A percentile compares a stretch with the other conserved stretches of the same genome.
Conservation (phyloP, 1,140 invertebrate species). For the Penaeus indicus region DNA sequence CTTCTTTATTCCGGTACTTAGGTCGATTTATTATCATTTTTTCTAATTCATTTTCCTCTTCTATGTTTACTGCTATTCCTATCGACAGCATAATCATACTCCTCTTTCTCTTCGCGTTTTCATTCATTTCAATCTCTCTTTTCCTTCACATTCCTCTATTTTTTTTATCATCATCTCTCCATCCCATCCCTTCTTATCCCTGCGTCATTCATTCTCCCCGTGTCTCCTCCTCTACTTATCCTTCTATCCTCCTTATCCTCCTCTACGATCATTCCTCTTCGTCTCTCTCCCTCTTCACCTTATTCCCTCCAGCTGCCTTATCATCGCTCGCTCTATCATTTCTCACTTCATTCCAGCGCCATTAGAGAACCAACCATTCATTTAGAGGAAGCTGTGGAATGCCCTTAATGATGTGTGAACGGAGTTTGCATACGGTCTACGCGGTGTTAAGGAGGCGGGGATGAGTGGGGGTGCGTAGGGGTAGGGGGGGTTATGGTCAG, state of each 20-base stretch:
- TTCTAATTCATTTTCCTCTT: too few relatives aligned
- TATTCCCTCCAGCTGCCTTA: constrained; percentile 3
- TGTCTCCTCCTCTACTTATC: too few relatives aligned
- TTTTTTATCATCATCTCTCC: too few relatives aligned
- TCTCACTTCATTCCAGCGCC: background rate
- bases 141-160: too few relatives aligned
- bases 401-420: constrained; percentile 31
- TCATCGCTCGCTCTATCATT: constrained; percentile 15
- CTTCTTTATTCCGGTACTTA: too few relatives aligned
- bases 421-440: constrained; percentile 4
- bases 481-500: background rate
- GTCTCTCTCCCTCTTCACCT: constrained; percentile 4
- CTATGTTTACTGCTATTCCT: too few relatives aligned
- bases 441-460: background rate
- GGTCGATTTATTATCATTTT: too few relatives aligned
- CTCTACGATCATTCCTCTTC: background rate
- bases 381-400: constrained; percentile 22
- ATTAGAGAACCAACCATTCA: constrained; percentile 25
- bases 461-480: background rate
- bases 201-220: too few relatives aligned
- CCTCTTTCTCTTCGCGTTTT: too few relatives aligned
- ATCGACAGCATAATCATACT: too few relatives aligned
- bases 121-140: too few relatives aligned
- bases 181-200: too few relatives aligned
- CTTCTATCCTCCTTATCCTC: background rate